Evolutionary conservation across 2,797 vertebrate genomes (phyloP).

Genomic region (Simalia tracyae): DNA sequence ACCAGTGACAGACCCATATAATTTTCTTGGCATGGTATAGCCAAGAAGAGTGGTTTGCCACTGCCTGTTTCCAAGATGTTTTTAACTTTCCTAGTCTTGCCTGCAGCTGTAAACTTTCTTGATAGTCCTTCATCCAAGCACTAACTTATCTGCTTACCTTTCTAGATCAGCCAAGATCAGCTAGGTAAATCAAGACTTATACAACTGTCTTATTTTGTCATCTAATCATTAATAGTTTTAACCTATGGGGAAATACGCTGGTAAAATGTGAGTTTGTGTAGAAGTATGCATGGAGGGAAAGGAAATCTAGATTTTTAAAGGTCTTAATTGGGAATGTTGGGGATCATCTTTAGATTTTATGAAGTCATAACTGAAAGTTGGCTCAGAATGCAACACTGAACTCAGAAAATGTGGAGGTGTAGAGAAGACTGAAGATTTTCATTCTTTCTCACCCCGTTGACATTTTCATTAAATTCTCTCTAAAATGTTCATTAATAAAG

Average conservation of each 20-base stretch:
- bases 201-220: constrained; percentile 37
- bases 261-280: background rate
- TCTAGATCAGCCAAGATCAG: background rate
- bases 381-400: constrained; percentile 43
- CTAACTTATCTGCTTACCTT: background rate
- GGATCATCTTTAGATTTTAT: constrained; percentile 53
- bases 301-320: background rate
- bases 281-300: background rate
- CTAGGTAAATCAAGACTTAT: background rate
- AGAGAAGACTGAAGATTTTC: constrained; percentile 51
- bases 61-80: background rate
- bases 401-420: constrained; percentile 47
- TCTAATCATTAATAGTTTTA: constrained; percentile 26
- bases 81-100: background rate
- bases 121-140: background rate
- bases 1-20: no score
- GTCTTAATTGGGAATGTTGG: constrained; percentile 37
- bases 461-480: constrained; percentile 55
- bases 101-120: background rate
- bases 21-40: background rate
- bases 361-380: constrained; percentile 48
- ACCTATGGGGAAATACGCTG: constrained; percentile 5
- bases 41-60: background rate
- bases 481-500: constrained; percentile 60
- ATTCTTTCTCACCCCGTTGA: constrained; percentile 67